These are phyloP conservation scores for Apantesis nais DNA, from an alignment of 2,888 invertebrate species.

Conservation along the genomic window DNA sequence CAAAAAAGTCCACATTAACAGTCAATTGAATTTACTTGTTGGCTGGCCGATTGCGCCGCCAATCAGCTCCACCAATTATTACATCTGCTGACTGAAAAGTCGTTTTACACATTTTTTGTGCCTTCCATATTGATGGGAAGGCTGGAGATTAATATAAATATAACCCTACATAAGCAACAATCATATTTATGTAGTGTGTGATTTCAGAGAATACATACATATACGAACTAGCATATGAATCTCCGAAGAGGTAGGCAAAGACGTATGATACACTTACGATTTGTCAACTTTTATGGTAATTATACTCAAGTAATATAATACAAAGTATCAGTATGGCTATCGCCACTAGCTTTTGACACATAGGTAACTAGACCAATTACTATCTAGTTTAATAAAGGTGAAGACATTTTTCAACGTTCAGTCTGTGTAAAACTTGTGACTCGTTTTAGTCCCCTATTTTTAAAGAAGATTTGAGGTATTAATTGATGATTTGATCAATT, in stretches of 20 bases:
- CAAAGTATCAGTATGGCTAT: too few relatives aligned
- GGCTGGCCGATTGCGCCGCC: slow-evolving; percentile 54
- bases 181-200: neutral
- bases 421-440: neutral
- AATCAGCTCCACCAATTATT: slow-evolving; percentile 57
- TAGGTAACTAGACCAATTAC: neutral
- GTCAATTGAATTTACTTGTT: slow-evolving; percentile 74
- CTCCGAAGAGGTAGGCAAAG: neutral
- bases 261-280: neutral
- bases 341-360: neutral
- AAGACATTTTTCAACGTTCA: neutral
- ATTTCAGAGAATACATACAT: neutral
- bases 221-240: neutral
- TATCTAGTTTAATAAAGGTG: neutral
- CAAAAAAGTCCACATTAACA: slow-evolving; percentile 74
- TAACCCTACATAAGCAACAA: neutral
- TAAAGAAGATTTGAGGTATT: neutral
- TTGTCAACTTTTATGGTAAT: neutral
- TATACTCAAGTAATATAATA: neutral
- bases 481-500: neutral
- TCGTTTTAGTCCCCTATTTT: neutral
- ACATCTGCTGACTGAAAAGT: slow-evolving; percentile 29
- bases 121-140: neutral
- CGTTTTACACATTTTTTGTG: slow-evolving; percentile 16
- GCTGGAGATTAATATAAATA: neutral